These are phyloP conservation scores for Andrena minutula DNA, from an alignment of 2,888 invertebrate species.

Conservation along the genomic window DNA sequence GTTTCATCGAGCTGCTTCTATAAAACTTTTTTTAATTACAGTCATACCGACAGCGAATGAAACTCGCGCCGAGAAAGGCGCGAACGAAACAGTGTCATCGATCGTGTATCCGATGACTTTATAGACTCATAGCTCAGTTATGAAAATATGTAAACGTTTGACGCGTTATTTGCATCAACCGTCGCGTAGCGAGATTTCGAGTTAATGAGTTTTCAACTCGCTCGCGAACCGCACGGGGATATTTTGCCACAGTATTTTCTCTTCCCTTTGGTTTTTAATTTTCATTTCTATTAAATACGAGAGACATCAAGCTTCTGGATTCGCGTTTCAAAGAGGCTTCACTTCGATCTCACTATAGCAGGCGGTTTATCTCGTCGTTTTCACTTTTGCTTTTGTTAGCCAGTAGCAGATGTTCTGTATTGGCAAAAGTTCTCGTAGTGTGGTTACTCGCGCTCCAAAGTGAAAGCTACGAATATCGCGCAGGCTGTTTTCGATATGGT, in stretches of 20 bases:
- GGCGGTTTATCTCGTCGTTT: not conserved
- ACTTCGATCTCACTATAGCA: not conserved
- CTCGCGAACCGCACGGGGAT: not conserved
- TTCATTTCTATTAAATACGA: too few relatives aligned
- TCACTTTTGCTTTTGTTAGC: not conserved
- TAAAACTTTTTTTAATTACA: not conserved
- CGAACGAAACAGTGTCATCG: not conserved
- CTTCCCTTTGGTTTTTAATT: not conserved
- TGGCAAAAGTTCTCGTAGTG: not conserved
- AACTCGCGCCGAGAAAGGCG: not conserved
- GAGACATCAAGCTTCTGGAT: not conserved
- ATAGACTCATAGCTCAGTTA: not conserved
- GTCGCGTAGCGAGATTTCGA: not conserved
- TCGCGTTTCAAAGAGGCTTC: not conserved
- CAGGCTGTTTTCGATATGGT: not conserved
- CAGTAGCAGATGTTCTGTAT: not conserved
- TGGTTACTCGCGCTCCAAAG: not conserved
- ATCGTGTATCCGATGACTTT: not conserved
- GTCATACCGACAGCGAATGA: not conserved
- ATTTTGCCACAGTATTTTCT: not conserved
- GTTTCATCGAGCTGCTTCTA: not conserved
- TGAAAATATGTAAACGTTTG: not conserved
- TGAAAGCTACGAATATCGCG: slow-evolving; percentile 2
- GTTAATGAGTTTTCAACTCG: not conserved
- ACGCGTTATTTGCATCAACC: not conserved